These are phyloP conservation scores for Phylloscopus whistleri DNA, from an alignment of 2,113 vertebrate genomes.

Conservation along the genomic window DNA sequence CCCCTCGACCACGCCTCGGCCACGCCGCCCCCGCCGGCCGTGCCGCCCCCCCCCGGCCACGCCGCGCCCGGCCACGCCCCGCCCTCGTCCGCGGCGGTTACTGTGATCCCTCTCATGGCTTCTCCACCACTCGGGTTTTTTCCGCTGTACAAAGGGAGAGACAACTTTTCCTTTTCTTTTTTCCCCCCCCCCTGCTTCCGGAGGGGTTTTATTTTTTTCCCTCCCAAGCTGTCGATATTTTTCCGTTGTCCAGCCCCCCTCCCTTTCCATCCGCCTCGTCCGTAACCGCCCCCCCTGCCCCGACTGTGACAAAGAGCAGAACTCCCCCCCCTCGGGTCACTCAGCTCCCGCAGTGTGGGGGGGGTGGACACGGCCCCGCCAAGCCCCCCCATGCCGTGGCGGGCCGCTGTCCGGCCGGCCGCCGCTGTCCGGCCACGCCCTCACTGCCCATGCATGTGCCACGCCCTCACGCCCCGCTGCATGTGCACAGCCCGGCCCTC, in stretches of 20 bases:
- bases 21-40: not conserved
- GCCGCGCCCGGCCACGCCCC: not conserved
- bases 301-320: conserved; percentile 48
- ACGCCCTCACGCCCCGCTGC: conserved; percentile 29
- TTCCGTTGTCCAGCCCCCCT: conserved; percentile 42
- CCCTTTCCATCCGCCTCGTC: conserved; percentile 45
- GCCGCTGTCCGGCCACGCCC: not conserved
- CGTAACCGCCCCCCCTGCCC: not conserved
- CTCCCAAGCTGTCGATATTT: conserved; percentile 9
- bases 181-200: not conserved
- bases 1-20: not conserved
- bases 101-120: conserved; percentile 72
- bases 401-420: not conserved
- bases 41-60: not conserved
- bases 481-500: conserved; percentile 26
- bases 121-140: conserved; percentile 43
- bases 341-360: not conserved
- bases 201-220: not conserved
- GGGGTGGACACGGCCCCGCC: not conserved
- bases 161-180: not conserved
- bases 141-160: conserved; percentile 61
- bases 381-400: not conserved
- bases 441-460: conserved; percentile 16
- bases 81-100: conserved; percentile 4
- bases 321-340: not conserved